Conservation (phyloP, 2,888 invertebrate species). For the Epirrhoe tristata region DNA sequence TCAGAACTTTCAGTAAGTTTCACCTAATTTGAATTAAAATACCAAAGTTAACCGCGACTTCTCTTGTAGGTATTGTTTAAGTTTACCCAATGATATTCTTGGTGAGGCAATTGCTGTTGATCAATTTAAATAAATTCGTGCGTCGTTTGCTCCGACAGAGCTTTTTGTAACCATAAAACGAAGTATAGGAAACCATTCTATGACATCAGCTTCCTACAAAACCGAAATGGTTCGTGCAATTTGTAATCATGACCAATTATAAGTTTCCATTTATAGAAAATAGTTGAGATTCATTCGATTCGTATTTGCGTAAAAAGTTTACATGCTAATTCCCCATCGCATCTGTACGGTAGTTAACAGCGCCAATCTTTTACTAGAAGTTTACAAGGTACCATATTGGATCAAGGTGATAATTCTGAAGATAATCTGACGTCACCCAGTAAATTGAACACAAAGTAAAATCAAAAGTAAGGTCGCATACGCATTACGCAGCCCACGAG, state of each 20-base stretch:
- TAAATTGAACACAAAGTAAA: slow-evolving; percentile 62
- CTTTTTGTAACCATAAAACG: slow-evolving; percentile 27
- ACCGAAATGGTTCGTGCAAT: slow-evolving; percentile 40
- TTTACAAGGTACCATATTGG: slow-evolving; percentile 40
- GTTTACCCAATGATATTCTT: not conserved
- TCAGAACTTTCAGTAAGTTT: too few relatives aligned
- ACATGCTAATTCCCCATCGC: slow-evolving; percentile 36
- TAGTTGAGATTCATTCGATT: slow-evolving; percentile 29
- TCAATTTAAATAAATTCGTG: not conserved
- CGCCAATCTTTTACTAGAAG: slow-evolving; percentile 53
- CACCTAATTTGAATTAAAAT: not conserved
- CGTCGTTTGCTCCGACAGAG: slow-evolving; percentile 1
- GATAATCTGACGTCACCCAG: slow-evolving; percentile 67
- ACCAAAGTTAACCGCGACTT: not conserved
- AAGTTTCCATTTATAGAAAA: slow-evolving; percentile 42
- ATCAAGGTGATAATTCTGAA: slow-evolving; percentile 70
- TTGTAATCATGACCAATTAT: slow-evolving; percentile 41
- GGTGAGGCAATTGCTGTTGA: not conserved
- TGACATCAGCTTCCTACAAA: slow-evolving; percentile 43
- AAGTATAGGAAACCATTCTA: slow-evolving; percentile 38
- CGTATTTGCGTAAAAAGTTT: slow-evolving; percentile 32
- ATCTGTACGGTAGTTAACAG: slow-evolving; percentile 39
- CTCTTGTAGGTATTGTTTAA: not conserved
- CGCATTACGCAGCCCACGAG: slow-evolving; percentile 58
- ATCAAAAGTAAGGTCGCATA: slow-evolving; percentile 64